phyloP scores from a whole-genome alignment of 2,888 invertebrate species.

The Disparrhopalites patrizii region DNA sequence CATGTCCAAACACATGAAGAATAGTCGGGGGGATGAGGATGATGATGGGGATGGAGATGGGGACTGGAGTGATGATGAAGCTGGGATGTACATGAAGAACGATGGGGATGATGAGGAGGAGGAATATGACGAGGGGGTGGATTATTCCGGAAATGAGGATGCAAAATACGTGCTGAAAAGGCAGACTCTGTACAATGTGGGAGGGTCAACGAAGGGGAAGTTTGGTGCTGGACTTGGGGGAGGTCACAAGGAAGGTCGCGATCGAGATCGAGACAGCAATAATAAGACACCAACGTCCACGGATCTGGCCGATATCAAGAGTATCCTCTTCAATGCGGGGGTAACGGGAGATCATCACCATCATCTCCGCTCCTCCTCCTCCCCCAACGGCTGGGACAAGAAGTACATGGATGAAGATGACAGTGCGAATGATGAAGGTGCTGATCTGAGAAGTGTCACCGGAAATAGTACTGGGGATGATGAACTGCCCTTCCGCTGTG shows the following conservation, averaged over 20 bases:
- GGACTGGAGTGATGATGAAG: conserved; percentile 21
- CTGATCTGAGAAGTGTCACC: conserved; percentile 32
- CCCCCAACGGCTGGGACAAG: conserved; percentile 20
- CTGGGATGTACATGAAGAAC: conserved; percentile 16
- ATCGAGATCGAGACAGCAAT: conserved; percentile 16
- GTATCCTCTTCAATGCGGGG: conserved; percentile 26
- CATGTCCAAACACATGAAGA: neutral
- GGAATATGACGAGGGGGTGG: conserved; percentile 18
- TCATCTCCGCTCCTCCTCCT: conserved; percentile 1
- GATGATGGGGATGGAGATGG: conserved; percentile 29
- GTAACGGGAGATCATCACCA: conserved; percentile 14
- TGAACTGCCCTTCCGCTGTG: conserved; percentile 36
- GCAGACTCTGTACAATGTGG: conserved; percentile 14
- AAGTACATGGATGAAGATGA: conserved; percentile 31
- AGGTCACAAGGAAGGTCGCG: conserved; percentile 11
- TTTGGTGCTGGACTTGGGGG: conserved; percentile 13
- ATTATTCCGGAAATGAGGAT: conserved; percentile 24
- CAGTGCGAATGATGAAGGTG: conserved; percentile 34
- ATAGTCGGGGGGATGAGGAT: conserved; percentile 25
- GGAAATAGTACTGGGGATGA: conserved; percentile 34
- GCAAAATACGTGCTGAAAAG: conserved; percentile 18
- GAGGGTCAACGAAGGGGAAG: conserved; percentile 9
- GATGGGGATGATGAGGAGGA: conserved; percentile 25
- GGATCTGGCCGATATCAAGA: conserved; percentile 24
- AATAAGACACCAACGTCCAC: conserved; percentile 9